Base-by-base conservation (phyloP, 2,113 vertebrate genomes). In the Rutilus rutilus region DNA sequence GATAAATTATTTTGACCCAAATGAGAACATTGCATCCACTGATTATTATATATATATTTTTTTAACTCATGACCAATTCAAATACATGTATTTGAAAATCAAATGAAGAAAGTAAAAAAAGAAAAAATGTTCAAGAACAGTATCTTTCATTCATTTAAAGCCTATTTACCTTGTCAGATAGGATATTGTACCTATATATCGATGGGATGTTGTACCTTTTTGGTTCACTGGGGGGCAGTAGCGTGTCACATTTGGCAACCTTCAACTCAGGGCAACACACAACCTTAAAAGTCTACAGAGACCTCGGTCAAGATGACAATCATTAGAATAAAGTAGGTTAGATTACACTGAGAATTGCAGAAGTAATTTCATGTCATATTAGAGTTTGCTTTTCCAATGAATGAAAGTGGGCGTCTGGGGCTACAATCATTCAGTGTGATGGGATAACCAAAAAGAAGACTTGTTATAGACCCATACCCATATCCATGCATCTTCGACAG, bases 151-250 rank as follows among this genome's bases (percentile, higher is more conserved):
- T 9, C 23, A 9, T 60, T 39, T 14, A 23, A 25, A 14, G 6
- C 23, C 6, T 10, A 1, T 60, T 60, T 27, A 25, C 78, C 5
- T 81, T 0, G 0, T 36, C 17, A 23, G 36, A 12, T 8, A 14
- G 25, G 27, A 14, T 78, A 67, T 12, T 21, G 12, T 64, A 54
- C n/a, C 33, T 5, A 42, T 42, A 42, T 42, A 42, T 42, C 2
- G 42, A 42, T 42, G 8, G 8, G 42, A 14, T 78, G 67, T 12
- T 21, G 12, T 64, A 54, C n/a, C 33, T 7, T 15, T 75, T 47
- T 71, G 65, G 21, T 17, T 54, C 91, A 94, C 91, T 88, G 33
- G 94, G 91, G 90, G 93, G 93, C 94, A 95, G 92, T 94, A 94
- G 92, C 12, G 88, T 64, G 78, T 77, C 92, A 90, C 71, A 36